Conservation (phyloP, 2,888 invertebrate species). For the Fragum fragum region DNA sequence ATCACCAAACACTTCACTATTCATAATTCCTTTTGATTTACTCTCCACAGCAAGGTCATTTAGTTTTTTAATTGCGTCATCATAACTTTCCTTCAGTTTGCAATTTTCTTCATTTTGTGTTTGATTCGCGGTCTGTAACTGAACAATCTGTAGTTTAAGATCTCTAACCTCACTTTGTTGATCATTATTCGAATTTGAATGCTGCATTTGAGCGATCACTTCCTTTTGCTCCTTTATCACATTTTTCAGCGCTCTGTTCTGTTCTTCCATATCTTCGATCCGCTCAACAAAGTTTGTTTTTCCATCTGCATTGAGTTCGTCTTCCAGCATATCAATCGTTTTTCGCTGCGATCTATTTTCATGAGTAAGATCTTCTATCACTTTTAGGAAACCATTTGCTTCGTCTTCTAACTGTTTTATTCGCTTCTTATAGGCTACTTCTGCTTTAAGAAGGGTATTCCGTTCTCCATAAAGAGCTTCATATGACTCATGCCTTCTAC, state of each 20-base stretch:
- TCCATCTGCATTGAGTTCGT: slow-evolving; percentile 38
- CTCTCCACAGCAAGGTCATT: slow-evolving; percentile 69
- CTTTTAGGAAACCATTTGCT: slow-evolving; percentile 74
- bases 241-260: slow-evolving; percentile 66
- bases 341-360: slow-evolving; percentile 73
- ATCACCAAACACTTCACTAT: slow-evolving; percentile 51
- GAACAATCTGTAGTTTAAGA: slow-evolving; percentile 67
- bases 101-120: slow-evolving; percentile 73
- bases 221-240: slow-evolving; percentile 66
- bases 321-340: slow-evolving; percentile 69
- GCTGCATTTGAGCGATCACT: slow-evolving; percentile 2
- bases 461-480: slow-evolving; percentile 76
- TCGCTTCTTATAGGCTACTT: slow-evolving; percentile 74
- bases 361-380: slow-evolving; percentile 72
- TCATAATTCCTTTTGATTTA: slow-evolving; percentile 62
- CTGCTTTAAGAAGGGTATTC: slow-evolving; percentile 74
- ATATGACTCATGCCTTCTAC: slow-evolving; percentile 65
- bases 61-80: slow-evolving; percentile 67
- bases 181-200: slow-evolving; percentile 1
- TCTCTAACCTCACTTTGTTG: slow-evolving; percentile 53
- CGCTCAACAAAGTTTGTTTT: slow-evolving; percentile 36
- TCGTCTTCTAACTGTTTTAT: slow-evolving; percentile 81
- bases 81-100: slow-evolving; percentile 72
- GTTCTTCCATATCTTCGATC: slow-evolving; percentile 57
- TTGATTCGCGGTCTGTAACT: slow-evolving; percentile 73